phyloP scores from a whole-genome alignment of 2,797 vertebrate species.

The Alca torda region DNA sequence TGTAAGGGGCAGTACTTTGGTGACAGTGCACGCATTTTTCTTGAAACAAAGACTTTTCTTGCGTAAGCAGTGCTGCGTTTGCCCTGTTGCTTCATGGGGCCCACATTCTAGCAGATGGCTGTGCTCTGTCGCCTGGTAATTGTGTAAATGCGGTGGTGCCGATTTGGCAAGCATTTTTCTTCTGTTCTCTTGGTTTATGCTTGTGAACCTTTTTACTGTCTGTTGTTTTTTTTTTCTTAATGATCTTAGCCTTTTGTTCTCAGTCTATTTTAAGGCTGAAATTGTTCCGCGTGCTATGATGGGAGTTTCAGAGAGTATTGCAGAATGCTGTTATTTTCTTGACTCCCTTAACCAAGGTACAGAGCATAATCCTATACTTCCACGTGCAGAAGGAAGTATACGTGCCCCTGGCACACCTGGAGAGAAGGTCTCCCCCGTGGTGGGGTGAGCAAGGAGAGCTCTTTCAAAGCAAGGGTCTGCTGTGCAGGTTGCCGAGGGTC shows the following conservation, averaged over 20 bases:
- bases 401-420: background rate
- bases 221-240: background rate
- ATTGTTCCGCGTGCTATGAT: background rate
- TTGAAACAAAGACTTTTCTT: background rate
- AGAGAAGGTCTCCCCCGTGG: background rate
- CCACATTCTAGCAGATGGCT: background rate
- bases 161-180: background rate
- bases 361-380: background rate
- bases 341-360: background rate
- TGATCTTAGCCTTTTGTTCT: conserved; percentile 36
- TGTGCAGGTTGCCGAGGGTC: fast-evolving
- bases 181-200: background rate
- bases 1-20: background rate
- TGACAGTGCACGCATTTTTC: background rate
- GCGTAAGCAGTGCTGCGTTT: background rate
- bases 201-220: background rate
- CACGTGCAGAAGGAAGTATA: background rate
- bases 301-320: background rate
- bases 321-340: background rate
- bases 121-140: background rate
- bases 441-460: background rate
- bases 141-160: background rate
- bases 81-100: background rate
- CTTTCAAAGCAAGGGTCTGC: background rate
- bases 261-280: conserved; percentile 20